A percentile compares a stretch with the other conserved stretches of the same genome.
Evolutionary conservation across 2,888 invertebrate species (phyloP).

Genomic region (Melinaea menophilus): DNA sequence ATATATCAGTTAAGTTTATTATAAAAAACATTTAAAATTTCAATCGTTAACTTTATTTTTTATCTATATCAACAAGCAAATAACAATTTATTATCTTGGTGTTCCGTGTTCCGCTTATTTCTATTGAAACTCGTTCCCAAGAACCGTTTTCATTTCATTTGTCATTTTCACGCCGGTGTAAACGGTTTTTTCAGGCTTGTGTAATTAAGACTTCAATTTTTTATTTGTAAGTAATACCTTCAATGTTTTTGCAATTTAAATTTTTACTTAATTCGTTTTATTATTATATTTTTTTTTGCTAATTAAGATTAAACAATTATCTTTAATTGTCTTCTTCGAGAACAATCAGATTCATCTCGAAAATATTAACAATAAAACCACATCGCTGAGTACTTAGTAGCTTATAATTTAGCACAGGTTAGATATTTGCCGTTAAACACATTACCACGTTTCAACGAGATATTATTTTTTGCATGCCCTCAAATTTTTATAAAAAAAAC

Average conservation of each 20-base stretch:
- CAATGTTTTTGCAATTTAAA: not conserved
- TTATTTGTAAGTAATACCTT: not conserved
- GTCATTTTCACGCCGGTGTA: constrained; percentile 33
- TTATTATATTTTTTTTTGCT: not conserved
- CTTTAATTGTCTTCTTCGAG: constrained; percentile 9
- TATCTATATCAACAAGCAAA: not conserved
- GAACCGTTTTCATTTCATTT: constrained; percentile 17
- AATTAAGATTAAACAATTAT: not conserved
- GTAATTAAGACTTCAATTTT: constrained; percentile 15
- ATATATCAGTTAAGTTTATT: too few species aligned
- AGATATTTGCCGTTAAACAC: constrained; percentile 10
- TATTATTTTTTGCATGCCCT: constrained; percentile 10
- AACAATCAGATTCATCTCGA: constrained; percentile 27
- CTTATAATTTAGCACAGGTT: not conserved
- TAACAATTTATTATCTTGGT: not conserved
- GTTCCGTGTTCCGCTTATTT: not conserved
- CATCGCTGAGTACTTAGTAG: not conserved
- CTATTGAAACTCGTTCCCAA: not conserved
- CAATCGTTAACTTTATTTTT: not conserved
- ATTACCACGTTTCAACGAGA: constrained; percentile 3
- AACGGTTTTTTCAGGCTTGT: constrained; percentile 20
- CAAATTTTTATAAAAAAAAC: not conserved
- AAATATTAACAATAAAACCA: constrained; percentile 9
- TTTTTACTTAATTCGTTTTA: not conserved
- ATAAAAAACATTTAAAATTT: too few species aligned